Evolutionary conservation across 2,888 invertebrate species (phyloP).

Genomic region (Euplagia quadripunctaria): DNA sequence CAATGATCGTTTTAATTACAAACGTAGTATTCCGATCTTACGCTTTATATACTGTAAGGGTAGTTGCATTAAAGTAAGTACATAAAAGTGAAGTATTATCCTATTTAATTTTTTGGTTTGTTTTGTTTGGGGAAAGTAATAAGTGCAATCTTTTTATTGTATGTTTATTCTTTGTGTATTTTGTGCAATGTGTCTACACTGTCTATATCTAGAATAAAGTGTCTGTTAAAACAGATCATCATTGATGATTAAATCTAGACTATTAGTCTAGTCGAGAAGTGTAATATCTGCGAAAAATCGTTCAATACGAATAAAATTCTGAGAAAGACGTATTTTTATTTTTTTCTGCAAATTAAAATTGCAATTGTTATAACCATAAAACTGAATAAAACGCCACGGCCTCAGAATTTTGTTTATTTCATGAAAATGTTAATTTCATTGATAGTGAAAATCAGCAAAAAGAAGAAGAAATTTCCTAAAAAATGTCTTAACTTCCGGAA

Average conservation of each 20-base stretch:
- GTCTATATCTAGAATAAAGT: neutral
- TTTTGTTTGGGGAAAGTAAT: neutral
- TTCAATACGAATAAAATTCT: no score
- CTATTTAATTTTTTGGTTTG: neutral
- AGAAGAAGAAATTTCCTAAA: no score
- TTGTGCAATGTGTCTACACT: neutral
- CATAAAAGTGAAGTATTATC: neutral
- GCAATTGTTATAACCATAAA: no score
- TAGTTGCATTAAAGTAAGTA: neutral
- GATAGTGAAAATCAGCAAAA: no score
- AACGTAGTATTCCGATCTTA: neutral
- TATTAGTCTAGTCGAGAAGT: no score
- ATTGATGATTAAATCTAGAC: neutral
- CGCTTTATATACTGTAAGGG: neutral
- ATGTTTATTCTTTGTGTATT: neutral
- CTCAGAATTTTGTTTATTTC: no score
- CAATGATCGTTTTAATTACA: conserved; percentile 7
- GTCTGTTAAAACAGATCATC: neutral
- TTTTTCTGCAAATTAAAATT: no score
- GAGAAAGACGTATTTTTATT: no score
- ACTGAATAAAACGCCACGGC: no score
- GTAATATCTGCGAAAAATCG: no score
- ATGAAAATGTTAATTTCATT: no score
- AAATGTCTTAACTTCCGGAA: no score
- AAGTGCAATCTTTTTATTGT: conserved; percentile 12